Evolutionary conservation across 2,797 vertebrate species (phyloP).

Genomic region (Microchirus variegatus): DNA sequence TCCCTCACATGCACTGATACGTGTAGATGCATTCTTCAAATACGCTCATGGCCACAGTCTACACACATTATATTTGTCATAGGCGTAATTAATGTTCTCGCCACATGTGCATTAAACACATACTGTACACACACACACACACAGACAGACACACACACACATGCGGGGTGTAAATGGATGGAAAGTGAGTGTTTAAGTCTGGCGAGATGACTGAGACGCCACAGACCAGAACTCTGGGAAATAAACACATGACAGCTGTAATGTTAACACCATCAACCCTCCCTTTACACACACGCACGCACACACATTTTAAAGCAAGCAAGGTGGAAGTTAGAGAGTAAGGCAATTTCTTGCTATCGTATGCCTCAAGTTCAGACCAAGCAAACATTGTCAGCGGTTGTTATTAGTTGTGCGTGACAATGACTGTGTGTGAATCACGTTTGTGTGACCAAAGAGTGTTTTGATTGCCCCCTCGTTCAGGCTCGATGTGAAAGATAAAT

Average conservation of each 20-base stretch:
- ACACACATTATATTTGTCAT: conserved; percentile 27
- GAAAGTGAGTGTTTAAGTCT: conserved; percentile 65
- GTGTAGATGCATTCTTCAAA: conserved; percentile 5
- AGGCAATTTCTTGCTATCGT: conserved; percentile 26
- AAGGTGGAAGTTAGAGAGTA: conserved; percentile 4
- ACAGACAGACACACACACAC: conserved; percentile 25
- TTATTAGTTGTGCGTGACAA: conserved; percentile 17
- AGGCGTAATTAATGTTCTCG: conserved; percentile 5
- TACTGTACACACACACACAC: conserved; percentile 16
- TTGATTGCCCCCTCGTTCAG: conserved; percentile 21
- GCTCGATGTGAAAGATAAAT: conserved; percentile 33
- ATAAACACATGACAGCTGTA: conserved; percentile 75
- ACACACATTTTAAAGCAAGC: conserved; percentile 6
- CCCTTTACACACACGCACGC: conserved; percentile 4
- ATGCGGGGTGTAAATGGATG: conserved; percentile 55
- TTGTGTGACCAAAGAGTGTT: conserved; percentile 24
- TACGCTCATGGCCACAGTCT: conserved; percentile 32
- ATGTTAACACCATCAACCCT: conserved; percentile 62
- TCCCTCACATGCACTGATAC: conserved; percentile 12
- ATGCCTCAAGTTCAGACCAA: conserved; percentile 17
- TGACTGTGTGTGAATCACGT: conserved; percentile 10
- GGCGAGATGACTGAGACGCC: conserved; percentile 66
- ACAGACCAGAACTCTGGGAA: conserved; percentile 70
- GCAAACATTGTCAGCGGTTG: conserved; percentile 14
- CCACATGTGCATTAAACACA: no score